Conservation (phyloP, 2,113 vertebrate species). For the Pangasianodon gigas region DNA sequence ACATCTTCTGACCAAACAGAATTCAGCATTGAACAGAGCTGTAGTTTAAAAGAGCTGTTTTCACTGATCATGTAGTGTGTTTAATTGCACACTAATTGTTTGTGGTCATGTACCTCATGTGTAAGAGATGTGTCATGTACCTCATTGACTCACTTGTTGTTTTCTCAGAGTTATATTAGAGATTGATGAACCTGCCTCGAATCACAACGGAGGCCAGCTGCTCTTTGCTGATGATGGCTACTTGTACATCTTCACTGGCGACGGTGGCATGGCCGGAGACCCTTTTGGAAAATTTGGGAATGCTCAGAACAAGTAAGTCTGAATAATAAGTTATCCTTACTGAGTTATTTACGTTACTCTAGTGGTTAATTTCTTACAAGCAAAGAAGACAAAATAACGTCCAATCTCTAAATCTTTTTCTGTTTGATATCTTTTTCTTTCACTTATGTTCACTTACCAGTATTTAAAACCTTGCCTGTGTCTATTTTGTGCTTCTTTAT, state of each 20-base stretch:
- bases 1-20: too few relatives aligned
- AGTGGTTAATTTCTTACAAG: neutral
- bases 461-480: neutral
- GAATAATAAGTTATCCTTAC: neutral
- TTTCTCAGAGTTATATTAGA: constrained; percentile 86
- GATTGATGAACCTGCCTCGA: constrained; percentile 92
- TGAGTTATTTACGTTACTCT: neutral
- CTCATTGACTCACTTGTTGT: neutral
- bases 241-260: constrained; percentile 95
- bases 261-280: constrained; percentile 96
- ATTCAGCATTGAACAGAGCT: neutral
- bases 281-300: constrained; percentile 94
- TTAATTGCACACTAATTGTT: neutral
- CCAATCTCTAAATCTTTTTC: neutral
- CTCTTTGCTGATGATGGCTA: constrained; percentile 91
- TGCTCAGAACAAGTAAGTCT: constrained; percentile 90
- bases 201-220: constrained; percentile 94
- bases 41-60: neutral
- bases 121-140: neutral
- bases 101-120: neutral
- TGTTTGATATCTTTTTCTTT: neutral
- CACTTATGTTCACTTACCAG: neutral
- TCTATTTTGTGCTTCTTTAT: neutral
- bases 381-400: neutral
- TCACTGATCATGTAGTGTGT: neutral